Conservation (phyloP, 2,113 vertebrate species). For the Notarius quadriscutis region DNA sequence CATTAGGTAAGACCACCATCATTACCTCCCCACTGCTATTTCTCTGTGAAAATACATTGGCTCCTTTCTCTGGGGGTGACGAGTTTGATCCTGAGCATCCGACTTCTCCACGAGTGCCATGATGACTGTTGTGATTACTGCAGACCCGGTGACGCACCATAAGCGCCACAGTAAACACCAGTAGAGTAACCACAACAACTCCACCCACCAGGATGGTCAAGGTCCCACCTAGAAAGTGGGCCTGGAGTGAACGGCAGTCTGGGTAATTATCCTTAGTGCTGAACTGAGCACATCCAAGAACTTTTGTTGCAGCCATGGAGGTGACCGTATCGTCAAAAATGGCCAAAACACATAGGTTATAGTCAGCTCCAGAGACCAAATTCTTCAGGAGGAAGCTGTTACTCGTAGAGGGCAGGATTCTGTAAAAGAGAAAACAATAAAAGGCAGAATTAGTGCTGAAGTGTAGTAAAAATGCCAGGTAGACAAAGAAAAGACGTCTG, state of each 20-base stretch:
- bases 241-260: slow-evolving; percentile 76
- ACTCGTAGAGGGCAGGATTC: slow-evolving; percentile 76
- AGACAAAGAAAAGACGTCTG: slow-evolving; percentile 15
- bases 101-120: slow-evolving; percentile 30
- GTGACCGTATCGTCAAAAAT: slow-evolving; percentile 74
- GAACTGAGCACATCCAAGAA: slow-evolving; percentile 78
- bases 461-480: neutral
- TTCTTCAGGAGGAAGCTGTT: slow-evolving; percentile 76
- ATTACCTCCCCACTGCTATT: slow-evolving; percentile 69
- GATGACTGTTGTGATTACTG: slow-evolving; percentile 54
- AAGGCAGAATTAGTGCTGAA: slow-evolving; percentile 11
- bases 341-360: slow-evolving; percentile 79
- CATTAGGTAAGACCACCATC: slow-evolving; percentile 67
- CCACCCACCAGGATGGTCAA: slow-evolving; percentile 79
- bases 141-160: slow-evolving; percentile 79
- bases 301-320: slow-evolving; percentile 75
- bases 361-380: slow-evolving; percentile 74
- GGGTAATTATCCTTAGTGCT: slow-evolving; percentile 74
- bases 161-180: slow-evolving; percentile 81
- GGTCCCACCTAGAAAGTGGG: slow-evolving; percentile 80
- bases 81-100: slow-evolving; percentile 44
- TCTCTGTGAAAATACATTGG: slow-evolving; percentile 76
- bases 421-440: slow-evolving; percentile 47
- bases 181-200: slow-evolving; percentile 76
- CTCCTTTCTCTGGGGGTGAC: slow-evolving; percentile 66